Evolutionary conservation across 2,113 vertebrate genomes (phyloP).

Genomic region (Eulemur macaco): DNA sequence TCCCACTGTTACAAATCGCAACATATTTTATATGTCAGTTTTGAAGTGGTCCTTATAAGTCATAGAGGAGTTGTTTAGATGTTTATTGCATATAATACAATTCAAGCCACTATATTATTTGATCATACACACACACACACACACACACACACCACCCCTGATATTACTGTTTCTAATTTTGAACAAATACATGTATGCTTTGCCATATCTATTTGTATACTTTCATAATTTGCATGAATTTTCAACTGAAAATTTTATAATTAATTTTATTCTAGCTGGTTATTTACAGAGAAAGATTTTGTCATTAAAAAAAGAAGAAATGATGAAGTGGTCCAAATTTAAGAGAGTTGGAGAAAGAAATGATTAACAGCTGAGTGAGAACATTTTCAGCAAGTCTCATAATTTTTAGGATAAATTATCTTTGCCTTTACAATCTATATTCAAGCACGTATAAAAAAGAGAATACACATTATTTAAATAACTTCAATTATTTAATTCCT

Average conservation of each 20-base stretch:
- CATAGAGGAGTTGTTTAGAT: not conserved
- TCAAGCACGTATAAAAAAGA: constrained; percentile 55
- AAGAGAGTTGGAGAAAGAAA: not conserved
- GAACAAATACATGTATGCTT: not conserved
- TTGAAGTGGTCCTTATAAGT: not conserved
- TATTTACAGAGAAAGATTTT: not conserved
- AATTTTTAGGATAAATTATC: constrained; percentile 52
- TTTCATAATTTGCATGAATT: constrained; percentile 19
- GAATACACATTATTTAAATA: constrained; percentile 78
- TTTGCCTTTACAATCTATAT: constrained; percentile 40
- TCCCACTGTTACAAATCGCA: not conserved
- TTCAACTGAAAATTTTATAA: not conserved
- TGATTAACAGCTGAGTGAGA: not conserved
- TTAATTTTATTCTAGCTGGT: not conserved
- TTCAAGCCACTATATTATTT: not conserved
- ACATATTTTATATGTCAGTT: not conserved
- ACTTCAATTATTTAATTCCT: constrained; percentile 80
- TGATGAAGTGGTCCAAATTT: not conserved
- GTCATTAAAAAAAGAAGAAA: not conserved
- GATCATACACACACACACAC: not conserved
- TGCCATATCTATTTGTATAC: not conserved
- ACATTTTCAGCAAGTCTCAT: not conserved
- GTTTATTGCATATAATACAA: not conserved
- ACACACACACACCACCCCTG: not conserved
- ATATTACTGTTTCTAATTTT: not conserved